These are phyloP conservation scores for Parambassis ranga DNA, from an alignment of 2,797 vertebrate genomes.

Conservation along the genomic window DNA sequence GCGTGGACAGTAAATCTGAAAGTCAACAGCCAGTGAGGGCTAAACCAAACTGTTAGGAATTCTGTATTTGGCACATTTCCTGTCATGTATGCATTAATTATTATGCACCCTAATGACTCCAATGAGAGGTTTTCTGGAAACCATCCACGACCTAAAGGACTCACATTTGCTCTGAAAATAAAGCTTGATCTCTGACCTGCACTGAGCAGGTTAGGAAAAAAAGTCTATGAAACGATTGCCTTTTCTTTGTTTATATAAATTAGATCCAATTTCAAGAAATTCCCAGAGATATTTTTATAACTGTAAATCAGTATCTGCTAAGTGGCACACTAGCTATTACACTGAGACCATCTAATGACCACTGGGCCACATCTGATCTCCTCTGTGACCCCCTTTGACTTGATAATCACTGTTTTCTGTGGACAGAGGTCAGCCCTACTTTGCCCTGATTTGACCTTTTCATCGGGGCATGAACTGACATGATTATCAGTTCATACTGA, in stretches of 20 bases:
- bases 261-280: conserved; percentile 26
- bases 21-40: conserved; percentile 74
- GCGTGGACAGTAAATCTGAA: conserved; percentile 80
- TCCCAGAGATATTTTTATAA: conserved; percentile 26
- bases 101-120: conserved; percentile 57
- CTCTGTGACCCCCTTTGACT: conserved; percentile 24
- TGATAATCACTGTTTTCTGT: conserved; percentile 50
- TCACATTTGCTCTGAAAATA: conserved; percentile 59
- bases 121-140: conserved; percentile 56
- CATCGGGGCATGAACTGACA: conserved; percentile 32
- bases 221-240: conserved; percentile 15
- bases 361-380: conserved; percentile 76
- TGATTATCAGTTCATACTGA: conserved; percentile 69
- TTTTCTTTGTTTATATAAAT: conserved; percentile 52
- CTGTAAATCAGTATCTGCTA: conserved; percentile 44
- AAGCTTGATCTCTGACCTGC: conserved; percentile 51
- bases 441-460: conserved; percentile 64
- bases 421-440: conserved; percentile 52
- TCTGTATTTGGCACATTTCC: conserved; percentile 64
- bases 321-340: conserved; percentile 65
- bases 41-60: conserved; percentile 70
- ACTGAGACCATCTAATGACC: conserved; percentile 78
- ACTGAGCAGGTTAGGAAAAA: conserved; percentile 43
- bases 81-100: conserved; percentile 70
- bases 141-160: conserved; percentile 42